Percentiles rank a stretch among this genome's conserved stretches.
Evolutionary conservation across 64 coral and sea anemone species (phyloP).

Genomic region (Montipora efflorescens): DNA sequence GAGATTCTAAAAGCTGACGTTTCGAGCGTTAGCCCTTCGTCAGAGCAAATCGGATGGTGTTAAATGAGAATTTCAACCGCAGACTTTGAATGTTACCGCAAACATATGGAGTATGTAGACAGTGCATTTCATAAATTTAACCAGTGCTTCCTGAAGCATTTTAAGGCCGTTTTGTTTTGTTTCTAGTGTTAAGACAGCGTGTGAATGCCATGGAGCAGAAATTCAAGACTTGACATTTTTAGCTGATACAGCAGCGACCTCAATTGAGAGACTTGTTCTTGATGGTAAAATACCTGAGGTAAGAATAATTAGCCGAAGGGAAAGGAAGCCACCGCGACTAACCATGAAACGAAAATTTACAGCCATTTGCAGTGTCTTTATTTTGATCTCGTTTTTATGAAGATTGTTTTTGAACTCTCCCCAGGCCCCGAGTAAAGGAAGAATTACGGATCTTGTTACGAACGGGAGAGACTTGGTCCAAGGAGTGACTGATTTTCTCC

Average conservation of each 20-base stretch:
- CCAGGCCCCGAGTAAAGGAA: slow-evolving; percentile 30
- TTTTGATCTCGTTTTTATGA: background rate
- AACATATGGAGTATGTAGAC: no score
- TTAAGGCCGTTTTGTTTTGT: background rate
- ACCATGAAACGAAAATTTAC: no score
- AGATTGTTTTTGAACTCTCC: background rate
- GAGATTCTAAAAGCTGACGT: no score
- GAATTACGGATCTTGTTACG: slow-evolving; percentile 36
- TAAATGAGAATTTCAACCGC: background rate
- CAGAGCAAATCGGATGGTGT: background rate
- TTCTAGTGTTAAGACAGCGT: slow-evolving; percentile 17
- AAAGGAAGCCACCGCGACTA: background rate
- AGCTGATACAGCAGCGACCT: background rate
- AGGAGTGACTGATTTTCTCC: slow-evolving; percentile 19
- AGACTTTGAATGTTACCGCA: background rate
- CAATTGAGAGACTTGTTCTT: slow-evolving; percentile 27
- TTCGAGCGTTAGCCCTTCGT: no score
- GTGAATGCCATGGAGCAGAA: slow-evolving; percentile 24
- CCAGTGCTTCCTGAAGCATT: background rate
- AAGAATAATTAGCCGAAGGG: background rate
- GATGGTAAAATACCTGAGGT: slow-evolving; percentile 55
- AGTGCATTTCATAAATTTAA: background rate
- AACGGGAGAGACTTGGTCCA: slow-evolving; percentile 43
- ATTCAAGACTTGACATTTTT: slow-evolving; percentile 16
- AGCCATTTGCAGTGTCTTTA: background rate